phyloP scores from a whole-genome alignment of 2,888 invertebrate genomes.

The Thecophora atra region DNA sequence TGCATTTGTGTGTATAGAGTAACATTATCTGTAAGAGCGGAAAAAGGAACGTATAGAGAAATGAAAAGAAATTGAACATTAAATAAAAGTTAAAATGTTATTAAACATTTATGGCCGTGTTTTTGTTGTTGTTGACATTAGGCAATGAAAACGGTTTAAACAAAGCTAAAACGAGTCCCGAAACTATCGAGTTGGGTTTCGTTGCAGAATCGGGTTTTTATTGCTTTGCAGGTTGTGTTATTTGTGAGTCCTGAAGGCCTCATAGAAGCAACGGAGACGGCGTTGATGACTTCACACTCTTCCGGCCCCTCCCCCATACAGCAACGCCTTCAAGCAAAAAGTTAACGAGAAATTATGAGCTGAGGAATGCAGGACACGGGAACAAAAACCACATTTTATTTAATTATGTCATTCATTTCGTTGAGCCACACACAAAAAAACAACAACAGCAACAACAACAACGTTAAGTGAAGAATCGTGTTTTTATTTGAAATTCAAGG shows the following conservation, averaged over 20 bases:
- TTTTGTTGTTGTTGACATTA: background rate
- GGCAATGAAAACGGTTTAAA: too few species aligned
- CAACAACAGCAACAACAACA: background rate
- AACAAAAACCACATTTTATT: slow-evolving; percentile 27
- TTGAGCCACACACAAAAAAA: slow-evolving; percentile 13
- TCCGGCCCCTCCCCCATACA: slow-evolving; percentile 28
- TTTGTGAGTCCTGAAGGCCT: slow-evolving; percentile 41
- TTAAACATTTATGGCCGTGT: too few species aligned
- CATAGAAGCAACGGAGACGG: slow-evolving; percentile 38
- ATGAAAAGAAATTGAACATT: too few species aligned
- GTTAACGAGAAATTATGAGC: slow-evolving; percentile 48
- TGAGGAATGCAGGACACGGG: slow-evolving; percentile 31
- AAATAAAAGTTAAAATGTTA: too few species aligned
- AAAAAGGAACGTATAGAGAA: too few species aligned
- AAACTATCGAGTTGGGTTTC: background rate
- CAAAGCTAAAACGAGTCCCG: background rate
- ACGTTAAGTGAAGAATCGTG: slow-evolving; percentile 34
- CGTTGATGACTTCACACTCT: slow-evolving; percentile 24
- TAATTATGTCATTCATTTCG: background rate
- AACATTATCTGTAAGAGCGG: too few species aligned
- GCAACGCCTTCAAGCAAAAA: slow-evolving; percentile 39
- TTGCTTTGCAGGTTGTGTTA: background rate
- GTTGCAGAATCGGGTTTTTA: background rate
- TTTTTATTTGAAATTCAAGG: slow-evolving; percentile 27
- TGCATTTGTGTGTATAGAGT: too few species aligned